Conservation (phyloP, 2,888 invertebrate genomes). For the Pherbina coryleti region DNA sequence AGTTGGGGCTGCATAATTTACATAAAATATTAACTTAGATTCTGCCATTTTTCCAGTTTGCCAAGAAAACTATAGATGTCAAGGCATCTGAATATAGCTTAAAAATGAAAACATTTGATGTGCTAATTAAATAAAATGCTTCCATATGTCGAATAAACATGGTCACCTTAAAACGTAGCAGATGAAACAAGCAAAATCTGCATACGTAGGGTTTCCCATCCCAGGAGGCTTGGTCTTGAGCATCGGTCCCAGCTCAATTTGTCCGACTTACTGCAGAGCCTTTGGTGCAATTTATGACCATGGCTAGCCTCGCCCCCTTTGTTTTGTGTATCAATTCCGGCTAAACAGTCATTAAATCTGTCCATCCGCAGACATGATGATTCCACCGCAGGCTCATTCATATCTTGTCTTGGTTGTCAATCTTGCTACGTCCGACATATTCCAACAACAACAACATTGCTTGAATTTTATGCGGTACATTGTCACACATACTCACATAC, state of each 20-base stretch:
- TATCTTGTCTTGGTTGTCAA: slow-evolving; percentile 19
- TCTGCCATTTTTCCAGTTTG: neutral
- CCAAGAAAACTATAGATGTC: no score
- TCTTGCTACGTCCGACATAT: neutral
- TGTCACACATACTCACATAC: slow-evolving; percentile 19
- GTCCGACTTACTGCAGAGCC: neutral
- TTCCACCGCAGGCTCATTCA: slow-evolving; percentile 26
- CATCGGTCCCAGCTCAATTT: no score
- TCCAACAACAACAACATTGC: neutral
- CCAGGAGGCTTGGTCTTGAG: no score
- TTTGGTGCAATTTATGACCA: neutral
- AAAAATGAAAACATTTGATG: no score
- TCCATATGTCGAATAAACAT: no score
- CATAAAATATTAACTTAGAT: neutral
- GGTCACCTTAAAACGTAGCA: no score
- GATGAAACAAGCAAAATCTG: no score
- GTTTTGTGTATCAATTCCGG: slow-evolving; percentile 13
- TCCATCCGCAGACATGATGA: slow-evolving; percentile 36
- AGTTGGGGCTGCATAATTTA: neutral
- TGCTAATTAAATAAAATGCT: no score
- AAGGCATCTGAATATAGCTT: no score
- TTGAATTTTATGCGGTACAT: slow-evolving; percentile 4
- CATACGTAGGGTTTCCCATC: neutral
- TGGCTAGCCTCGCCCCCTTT: neutral
- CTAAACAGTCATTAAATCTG: slow-evolving; percentile 42